Conservation (phyloP, 2,113 vertebrate genomes). For the Rhabdornis inornatus region DNA sequence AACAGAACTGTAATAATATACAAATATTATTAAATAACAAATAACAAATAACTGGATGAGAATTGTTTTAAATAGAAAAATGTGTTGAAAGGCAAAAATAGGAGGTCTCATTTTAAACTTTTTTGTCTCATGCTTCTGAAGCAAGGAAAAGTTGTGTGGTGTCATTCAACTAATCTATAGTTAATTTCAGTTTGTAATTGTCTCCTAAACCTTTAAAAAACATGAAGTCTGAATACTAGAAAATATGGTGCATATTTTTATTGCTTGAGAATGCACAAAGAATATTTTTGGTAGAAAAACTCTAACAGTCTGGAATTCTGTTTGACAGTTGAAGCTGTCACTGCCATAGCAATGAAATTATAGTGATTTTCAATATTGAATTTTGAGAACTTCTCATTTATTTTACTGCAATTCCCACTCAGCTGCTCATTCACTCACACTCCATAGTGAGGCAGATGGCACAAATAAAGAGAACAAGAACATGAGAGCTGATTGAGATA, state of each 20-base stretch:
- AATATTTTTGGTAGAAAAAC: neutral
- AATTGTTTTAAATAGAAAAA: neutral
- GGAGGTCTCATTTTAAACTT: neutral
- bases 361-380: neutral
- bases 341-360: neutral
- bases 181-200: neutral
- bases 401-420: neutral
- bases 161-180: neutral
- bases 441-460: neutral
- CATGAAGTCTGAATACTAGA: neutral
- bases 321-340: neutral
- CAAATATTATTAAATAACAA: too few relatives aligned
- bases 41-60: neutral
- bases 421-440: neutral
- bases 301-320: neutral
- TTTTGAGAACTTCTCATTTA: neutral
- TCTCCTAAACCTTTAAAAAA: neutral
- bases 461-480: neutral
- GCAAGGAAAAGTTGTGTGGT: rapidly evolving
- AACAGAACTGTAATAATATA: neutral
- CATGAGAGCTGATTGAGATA: neutral
- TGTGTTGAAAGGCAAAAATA: neutral
- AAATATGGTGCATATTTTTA: neutral
- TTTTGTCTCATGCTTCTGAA: neutral
- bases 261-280: neutral